A percentile compares a stretch with the other conserved stretches of the same genome.
Conservation (phyloP, 2,113 vertebrate species). For the Leptodactylus fuscus region DNA sequence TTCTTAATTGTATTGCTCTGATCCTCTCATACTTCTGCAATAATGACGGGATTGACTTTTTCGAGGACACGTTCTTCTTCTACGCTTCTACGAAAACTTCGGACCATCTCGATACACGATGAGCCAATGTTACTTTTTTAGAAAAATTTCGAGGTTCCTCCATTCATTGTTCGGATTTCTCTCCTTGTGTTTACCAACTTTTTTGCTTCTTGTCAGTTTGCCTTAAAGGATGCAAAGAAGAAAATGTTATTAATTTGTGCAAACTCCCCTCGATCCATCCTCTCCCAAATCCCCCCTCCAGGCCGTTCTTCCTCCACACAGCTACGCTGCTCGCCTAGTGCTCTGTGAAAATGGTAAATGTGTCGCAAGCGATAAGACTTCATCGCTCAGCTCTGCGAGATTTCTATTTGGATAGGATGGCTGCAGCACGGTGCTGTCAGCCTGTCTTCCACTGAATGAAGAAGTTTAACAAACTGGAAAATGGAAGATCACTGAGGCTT, state of each 20-base stretch:
- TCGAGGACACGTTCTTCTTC: neutral
- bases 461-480: slow-evolving; percentile 48
- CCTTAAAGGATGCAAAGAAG: rapidly evolving
- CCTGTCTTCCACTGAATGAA: slow-evolving; percentile 10
- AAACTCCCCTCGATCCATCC: slow-evolving; percentile 40
- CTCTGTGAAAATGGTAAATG: neutral
- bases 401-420: slow-evolving; percentile 4
- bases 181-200: neutral
- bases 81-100: neutral
- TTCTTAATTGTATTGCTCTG: slow-evolving; percentile 23
- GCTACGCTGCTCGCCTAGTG: rapidly evolving
- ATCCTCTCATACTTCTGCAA: slow-evolving; percentile 1
- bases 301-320: slow-evolving; percentile 29
- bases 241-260: slow-evolving; percentile 47
- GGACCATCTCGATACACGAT: neutral
- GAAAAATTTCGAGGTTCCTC: neutral
- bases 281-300: slow-evolving; percentile 47
- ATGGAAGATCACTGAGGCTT: slow-evolving; percentile 25
- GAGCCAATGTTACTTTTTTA: neutral
- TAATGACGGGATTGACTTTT: neutral
- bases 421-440: neutral
- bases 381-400: slow-evolving; percentile 1
- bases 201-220: rapidly evolving
- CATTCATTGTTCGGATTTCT: slow-evolving; percentile 6
- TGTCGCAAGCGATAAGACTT: slow-evolving; percentile 47